Evolutionary conservation across 2,797 vertebrate genomes (phyloP).

Genomic region (Semaprochilodus insignis): DNA sequence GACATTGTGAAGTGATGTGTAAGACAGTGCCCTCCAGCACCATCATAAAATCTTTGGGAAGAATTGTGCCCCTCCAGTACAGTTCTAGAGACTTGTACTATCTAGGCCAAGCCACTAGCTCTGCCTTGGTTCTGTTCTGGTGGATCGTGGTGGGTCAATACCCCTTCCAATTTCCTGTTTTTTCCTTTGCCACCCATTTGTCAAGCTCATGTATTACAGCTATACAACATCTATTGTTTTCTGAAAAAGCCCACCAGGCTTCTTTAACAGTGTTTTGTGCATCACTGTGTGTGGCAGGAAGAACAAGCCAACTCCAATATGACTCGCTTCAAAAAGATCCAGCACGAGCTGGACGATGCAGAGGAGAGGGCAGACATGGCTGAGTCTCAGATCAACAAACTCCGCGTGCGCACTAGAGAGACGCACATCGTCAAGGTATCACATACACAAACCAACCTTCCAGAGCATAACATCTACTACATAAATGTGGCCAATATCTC

Average conservation of each 20-base stretch:
- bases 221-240: background rate
- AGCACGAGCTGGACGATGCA: slow-evolving; percentile 90
- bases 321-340: slow-evolving; percentile 87
- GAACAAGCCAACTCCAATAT: slow-evolving; percentile 87
- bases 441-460: background rate
- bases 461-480: too few species aligned
- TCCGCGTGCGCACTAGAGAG: slow-evolving; percentile 81
- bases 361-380: slow-evolving; percentile 92
- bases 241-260: background rate
- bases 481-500: background rate
- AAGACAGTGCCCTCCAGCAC: too few species aligned
- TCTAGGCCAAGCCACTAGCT: too few species aligned
- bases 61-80: too few species aligned
- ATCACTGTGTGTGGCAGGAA: slow-evolving; percentile 78
- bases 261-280: background rate
- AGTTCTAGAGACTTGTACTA: too few species aligned
- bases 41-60: too few species aligned
- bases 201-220: background rate
- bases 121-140: too few species aligned
- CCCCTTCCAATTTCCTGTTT: too few species aligned
- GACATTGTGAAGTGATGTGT: too few species aligned
- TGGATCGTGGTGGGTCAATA: too few species aligned
- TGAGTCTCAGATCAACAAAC: slow-evolving; percentile 90
- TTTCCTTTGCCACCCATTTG: too few species aligned
- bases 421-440: slow-evolving; percentile 66